Percentiles rank a stretch among this genome's conserved stretches.
phyloP scores from a whole-genome alignment of 1,140 invertebrate species.

The Plodia interpunctella region DNA sequence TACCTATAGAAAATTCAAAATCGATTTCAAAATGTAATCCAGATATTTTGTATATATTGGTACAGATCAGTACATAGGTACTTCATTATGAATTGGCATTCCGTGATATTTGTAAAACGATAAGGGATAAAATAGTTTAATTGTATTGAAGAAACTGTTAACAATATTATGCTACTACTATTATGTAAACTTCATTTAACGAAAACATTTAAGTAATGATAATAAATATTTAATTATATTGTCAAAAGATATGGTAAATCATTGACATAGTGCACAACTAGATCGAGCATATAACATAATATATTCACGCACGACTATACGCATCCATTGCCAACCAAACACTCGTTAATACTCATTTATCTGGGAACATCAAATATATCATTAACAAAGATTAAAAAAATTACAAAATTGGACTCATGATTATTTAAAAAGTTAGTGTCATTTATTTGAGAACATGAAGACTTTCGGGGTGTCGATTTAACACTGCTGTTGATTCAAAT shows the following conservation, averaged over 20 bases:
- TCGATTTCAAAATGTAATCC: not conserved
- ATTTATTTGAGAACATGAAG: constrained; percentile 33
- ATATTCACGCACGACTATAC: no score
- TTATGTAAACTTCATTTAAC: constrained; percentile 21
- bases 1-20: no score
- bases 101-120: not conserved
- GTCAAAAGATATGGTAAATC: constrained; percentile 41
- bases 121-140: not conserved
- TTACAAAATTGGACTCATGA: constrained; percentile 56
- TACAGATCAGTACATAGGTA: not conserved
- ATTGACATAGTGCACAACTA: constrained; percentile 25
- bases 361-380: constrained; percentile 26
- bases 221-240: constrained; percentile 25
- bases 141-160: not conserved
- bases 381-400: constrained; percentile 36
- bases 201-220: constrained; percentile 11
- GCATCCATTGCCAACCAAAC: constrained; percentile 13
- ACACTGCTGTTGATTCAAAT: constrained; percentile 78
- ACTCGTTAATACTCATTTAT: constrained; percentile 18
- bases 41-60: not conserved
- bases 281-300: constrained; percentile 17
- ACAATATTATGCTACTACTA: constrained; percentile 20
- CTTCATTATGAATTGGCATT: constrained; percentile 1
- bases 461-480: constrained; percentile 36
- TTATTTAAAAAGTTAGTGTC: constrained; percentile 37